Percentiles rank a stretch among this genome's conserved stretches.
These are phyloP conservation scores for Siniperca knerii DNA, from an alignment of 2,113 vertebrate species.

Conservation along the genomic window DNA sequence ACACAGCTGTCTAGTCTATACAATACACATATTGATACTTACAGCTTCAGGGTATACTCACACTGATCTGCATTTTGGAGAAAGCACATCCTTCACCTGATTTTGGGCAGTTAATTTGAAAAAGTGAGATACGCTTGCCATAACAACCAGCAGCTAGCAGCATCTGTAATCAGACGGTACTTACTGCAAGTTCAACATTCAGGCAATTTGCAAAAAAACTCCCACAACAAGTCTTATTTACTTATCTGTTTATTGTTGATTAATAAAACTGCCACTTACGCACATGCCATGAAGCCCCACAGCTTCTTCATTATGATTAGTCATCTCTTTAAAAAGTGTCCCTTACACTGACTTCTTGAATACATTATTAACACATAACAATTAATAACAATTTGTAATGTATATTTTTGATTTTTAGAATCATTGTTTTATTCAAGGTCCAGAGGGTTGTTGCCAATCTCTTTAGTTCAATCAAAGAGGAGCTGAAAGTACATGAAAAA, in stretches of 20 bases:
- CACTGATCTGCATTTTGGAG: constrained; percentile 21
- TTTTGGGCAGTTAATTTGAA: constrained; percentile 10
- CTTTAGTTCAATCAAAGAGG: not conserved
- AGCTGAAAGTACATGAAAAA: not conserved
- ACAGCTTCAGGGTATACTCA: constrained; percentile 1
- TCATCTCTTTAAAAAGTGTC: not conserved
- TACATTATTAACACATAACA: not conserved
- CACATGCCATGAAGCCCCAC: not conserved
- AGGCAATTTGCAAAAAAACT: constrained; percentile 9
- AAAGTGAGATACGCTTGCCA: not conserved
- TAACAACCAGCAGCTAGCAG: constrained; percentile 7
- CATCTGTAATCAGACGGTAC: not conserved
- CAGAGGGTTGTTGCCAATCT: not conserved
- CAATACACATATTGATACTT: constrained; percentile 53
- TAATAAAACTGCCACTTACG: not conserved
- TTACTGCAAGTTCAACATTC: not conserved
- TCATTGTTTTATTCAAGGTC: not conserved
- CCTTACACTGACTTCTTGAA: not conserved
- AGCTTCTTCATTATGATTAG: not conserved
- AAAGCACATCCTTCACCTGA: constrained; percentile 9
- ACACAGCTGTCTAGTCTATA: constrained; percentile 44
- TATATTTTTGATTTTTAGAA: not conserved
- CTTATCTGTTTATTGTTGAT: not conserved
- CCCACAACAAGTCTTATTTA: too few species aligned
- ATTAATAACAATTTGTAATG: not conserved